Evolutionary conservation across 2,113 vertebrate genomes (phyloP).

Genomic region (Scortum barcoo): DNA sequence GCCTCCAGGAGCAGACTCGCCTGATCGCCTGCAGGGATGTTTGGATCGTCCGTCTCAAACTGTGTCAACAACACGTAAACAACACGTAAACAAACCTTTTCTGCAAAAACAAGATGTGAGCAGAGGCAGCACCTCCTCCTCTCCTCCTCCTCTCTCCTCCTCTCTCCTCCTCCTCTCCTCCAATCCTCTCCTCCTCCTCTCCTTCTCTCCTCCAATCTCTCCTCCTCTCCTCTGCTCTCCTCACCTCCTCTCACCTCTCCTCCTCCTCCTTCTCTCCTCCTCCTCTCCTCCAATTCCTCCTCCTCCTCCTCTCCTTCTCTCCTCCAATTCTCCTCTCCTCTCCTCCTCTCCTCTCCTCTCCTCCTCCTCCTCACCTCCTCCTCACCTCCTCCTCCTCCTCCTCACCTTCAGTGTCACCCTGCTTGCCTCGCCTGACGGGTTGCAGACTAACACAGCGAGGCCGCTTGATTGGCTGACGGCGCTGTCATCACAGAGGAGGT

Average conservation of each 20-base stretch:
- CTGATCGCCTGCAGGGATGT: constrained; percentile 84
- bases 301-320: constrained; percentile 19
- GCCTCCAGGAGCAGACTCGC: constrained; percentile 82
- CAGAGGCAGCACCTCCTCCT: not conserved
- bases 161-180: too few relatives aligned
- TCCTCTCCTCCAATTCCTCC: not conserved
- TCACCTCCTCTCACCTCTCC: too few relatives aligned
- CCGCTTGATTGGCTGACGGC: constrained; percentile 79
- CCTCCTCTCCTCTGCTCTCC: too few relatives aligned
- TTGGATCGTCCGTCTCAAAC: constrained; percentile 85
- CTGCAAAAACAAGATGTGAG: not conserved
- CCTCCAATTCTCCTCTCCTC: too few relatives aligned
- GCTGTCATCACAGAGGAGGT: constrained; percentile 27
- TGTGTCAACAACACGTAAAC: constrained; percentile 63
- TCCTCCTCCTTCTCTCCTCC: constrained; percentile 47
- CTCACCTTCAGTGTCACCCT: constrained; percentile 49
- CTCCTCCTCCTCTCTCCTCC: not conserved
- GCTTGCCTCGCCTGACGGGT: constrained; percentile 74
- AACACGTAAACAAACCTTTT: not conserved
- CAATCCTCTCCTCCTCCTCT: too few relatives aligned
- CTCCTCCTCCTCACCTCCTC: too few relatives aligned
- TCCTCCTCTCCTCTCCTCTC: too few relatives aligned
- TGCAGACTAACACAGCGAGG: constrained; percentile 86
- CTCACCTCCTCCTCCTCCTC: not conserved
- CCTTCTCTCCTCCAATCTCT: too few relatives aligned